phyloP scores from a whole-genome alignment of 2,888 invertebrate species.

The Myopa testacea region DNA sequence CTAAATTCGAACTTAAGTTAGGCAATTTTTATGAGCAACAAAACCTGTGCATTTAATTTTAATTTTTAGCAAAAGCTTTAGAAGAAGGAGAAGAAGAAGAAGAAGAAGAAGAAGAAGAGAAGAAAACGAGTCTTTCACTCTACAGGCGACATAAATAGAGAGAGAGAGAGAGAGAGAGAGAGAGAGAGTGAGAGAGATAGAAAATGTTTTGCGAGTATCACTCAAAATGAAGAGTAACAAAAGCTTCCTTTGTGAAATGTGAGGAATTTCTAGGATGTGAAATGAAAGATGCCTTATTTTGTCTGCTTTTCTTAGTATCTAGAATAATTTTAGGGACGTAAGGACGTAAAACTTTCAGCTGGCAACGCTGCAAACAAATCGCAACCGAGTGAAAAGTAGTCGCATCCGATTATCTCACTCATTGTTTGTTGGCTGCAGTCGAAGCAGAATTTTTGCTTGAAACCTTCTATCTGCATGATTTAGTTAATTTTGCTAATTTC shows the following conservation, averaged over 20 bases:
- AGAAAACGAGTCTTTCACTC: neutral
- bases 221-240: neutral
- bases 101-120: slow-evolving; percentile 15
- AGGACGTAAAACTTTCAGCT: neutral
- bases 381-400: neutral
- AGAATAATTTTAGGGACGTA: neutral
- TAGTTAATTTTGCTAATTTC: neutral
- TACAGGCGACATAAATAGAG: too few relatives aligned
- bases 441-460: neutral
- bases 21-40: slow-evolving; percentile 36
- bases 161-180: neutral
- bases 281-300: slow-evolving; percentile 25
- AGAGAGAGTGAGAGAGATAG: neutral
- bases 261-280: neutral
- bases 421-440: neutral
- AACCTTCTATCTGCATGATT: neutral
- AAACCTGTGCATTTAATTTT: slow-evolving; percentile 45
- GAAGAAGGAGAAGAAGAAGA: neutral
- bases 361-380: neutral
- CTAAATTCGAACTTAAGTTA: slow-evolving; percentile 31
- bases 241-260: too few relatives aligned
- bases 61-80: slow-evolving; percentile 35
- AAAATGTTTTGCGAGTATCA: neutral
- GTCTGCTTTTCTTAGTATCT: neutral
- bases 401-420: too few relatives aligned